Evolutionary conservation across 1,140 invertebrate genomes (phyloP).

Genomic region (Pachyrhynchus sulphureomaculatus): DNA sequence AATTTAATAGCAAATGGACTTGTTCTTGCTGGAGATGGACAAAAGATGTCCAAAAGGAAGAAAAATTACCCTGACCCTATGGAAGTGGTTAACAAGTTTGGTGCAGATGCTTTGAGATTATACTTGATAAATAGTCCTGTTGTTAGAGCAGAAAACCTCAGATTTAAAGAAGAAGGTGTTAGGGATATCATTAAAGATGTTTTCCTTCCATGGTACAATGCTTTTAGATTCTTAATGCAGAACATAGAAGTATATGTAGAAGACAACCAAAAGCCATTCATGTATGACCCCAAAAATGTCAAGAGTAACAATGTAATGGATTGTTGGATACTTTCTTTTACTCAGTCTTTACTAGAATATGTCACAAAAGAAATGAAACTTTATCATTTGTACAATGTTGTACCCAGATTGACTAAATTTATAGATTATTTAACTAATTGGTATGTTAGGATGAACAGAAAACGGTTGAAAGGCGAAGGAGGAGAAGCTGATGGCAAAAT

Average conservation of each 20-base stretch:
- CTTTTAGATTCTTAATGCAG: conserved; percentile 93
- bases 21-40: conserved; percentile 92
- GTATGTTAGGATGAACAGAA: conserved; percentile 95
- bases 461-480: conserved; percentile 86
- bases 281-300: conserved; percentile 62
- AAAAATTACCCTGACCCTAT: conserved; percentile 98
- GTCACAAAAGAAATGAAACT: conserved; percentile 91
- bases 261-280: conserved; percentile 65
- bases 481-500: conserved; percentile 75
- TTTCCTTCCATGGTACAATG: conserved; percentile 98
- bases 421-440: conserved; percentile 98
- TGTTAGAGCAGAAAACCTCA: conserved; percentile 92
- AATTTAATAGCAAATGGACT: conserved; percentile 96
- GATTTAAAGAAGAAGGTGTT: conserved; percentile 96
- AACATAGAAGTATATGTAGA: conserved; percentile 82
- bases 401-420: conserved; percentile 91
- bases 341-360: conserved; percentile 88
- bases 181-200: conserved; percentile 96
- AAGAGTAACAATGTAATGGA: conserved; percentile 88
- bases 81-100: conserved; percentile 89
- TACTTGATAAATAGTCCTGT: conserved; percentile 99
- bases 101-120: conserved; percentile 93
- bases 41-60: conserved; percentile 99
- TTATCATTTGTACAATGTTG: conserved; percentile 94
- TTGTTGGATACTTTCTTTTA: conserved; percentile 95